Evolutionary conservation across 2,888 invertebrate species (phyloP).

Genomic region (Epirrhoe tristata): DNA sequence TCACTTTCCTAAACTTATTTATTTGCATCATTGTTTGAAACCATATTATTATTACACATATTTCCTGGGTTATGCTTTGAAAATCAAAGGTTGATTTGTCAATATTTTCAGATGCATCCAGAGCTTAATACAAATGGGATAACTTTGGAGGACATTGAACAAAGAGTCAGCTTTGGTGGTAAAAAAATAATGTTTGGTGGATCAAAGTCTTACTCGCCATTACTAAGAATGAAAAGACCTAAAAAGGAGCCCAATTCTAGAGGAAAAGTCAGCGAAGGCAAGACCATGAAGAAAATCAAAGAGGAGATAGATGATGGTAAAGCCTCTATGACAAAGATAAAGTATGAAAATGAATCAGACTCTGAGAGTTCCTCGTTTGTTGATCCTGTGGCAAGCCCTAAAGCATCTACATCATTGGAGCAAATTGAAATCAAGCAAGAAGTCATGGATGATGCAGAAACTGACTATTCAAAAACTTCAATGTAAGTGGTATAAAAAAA

Average conservation of each 20-base stretch:
- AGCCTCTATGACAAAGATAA: conserved; percentile 73
- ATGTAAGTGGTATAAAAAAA: conserved; percentile 59
- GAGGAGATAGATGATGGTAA: conserved; percentile 73
- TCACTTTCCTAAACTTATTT: too few species aligned
- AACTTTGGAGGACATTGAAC: conserved; percentile 86
- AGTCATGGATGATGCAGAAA: conserved; percentile 52
- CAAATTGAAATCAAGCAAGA: conserved; percentile 73
- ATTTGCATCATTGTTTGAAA: too few species aligned
- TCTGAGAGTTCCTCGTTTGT: conserved; percentile 81
- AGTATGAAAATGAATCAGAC: conserved; percentile 67
- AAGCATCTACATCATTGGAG: conserved; percentile 66
- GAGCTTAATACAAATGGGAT: conserved; percentile 92
- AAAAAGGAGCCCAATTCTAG: conserved; percentile 67
- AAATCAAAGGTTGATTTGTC: neutral
- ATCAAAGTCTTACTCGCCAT: conserved; percentile 64
- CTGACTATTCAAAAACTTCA: conserved; percentile 53
- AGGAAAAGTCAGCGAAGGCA: conserved; percentile 57
- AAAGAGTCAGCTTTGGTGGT: conserved; percentile 85
- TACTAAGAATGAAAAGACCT: conserved; percentile 66
- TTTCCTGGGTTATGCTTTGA: too few species aligned
- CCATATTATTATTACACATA: too few species aligned
- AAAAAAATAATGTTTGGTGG: conserved; percentile 80
- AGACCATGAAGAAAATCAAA: conserved; percentile 65
- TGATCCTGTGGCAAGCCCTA: conserved; percentile 76
- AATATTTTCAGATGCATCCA: conserved; percentile 86